Percentiles rank a stretch among this genome's conserved stretches.
phyloP scores from a whole-genome alignment of 1,140 invertebrate genomes.

The Lordiphosa collinella region DNA sequence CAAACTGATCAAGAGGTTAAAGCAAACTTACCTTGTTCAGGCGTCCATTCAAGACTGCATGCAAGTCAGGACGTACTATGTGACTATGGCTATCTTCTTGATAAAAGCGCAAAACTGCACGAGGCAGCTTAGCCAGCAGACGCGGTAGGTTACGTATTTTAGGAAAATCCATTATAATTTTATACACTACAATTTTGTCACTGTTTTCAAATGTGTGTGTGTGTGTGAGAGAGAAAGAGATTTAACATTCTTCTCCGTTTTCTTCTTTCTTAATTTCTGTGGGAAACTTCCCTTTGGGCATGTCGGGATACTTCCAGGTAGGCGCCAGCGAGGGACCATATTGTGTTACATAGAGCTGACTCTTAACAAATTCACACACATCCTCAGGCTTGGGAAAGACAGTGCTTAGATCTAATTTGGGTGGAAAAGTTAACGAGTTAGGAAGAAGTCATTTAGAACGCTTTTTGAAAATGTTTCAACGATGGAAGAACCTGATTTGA shows the following conservation, averaged over 20 bases:
- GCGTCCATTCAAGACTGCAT: not conserved
- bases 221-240: not conserved
- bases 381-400: slow-evolving; percentile 87
- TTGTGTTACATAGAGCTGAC: slow-evolving; percentile 87
- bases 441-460: too few relatives aligned
- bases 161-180: not conserved
- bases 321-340: slow-evolving; percentile 84
- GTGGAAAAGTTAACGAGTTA: too few relatives aligned
- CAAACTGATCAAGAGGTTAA: not conserved
- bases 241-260: slow-evolving; percentile 1
- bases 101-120: not conserved
- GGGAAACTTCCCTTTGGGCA: too few relatives aligned
- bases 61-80: slow-evolving; percentile 8
- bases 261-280: too few relatives aligned
- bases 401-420: slow-evolving; percentile 85
- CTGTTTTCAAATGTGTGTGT: not conserved
- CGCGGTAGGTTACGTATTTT: not conserved
- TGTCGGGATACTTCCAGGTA: slow-evolving; percentile 36
- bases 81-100: slow-evolving; percentile 3
- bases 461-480: too few relatives aligned
- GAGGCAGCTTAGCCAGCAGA: not conserved
- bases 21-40: slow-evolving; percentile 9
- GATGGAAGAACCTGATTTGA: too few relatives aligned
- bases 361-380: slow-evolving; percentile 86
- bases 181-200: not conserved